These are phyloP conservation scores for Telenomus remus DNA, from an alignment of 1,140 invertebrate species.

Conservation along the genomic window DNA sequence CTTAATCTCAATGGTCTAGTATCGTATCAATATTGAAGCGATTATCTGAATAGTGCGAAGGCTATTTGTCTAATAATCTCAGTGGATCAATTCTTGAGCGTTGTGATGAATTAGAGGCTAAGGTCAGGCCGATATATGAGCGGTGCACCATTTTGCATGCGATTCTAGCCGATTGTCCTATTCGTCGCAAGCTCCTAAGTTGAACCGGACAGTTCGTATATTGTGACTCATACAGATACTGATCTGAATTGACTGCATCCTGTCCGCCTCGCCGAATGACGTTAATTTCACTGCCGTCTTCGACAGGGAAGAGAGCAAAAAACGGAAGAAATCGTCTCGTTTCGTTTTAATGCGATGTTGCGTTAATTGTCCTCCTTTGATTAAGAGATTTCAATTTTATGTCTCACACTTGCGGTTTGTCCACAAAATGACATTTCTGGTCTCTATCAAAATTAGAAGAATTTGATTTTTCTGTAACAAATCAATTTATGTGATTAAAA, in stretches of 20 bases:
- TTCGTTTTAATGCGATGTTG: no score
- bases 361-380: no score
- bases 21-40: slow-evolving; percentile 5
- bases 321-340: slow-evolving; percentile 37
- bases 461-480: no score
- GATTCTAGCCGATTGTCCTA: slow-evolving; percentile 57
- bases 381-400: no score
- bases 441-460: no score
- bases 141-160: slow-evolving; percentile 55
- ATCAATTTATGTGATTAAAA: no score
- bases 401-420: no score
- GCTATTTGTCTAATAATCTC: slow-evolving; percentile 54
- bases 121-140: slow-evolving; percentile 65
- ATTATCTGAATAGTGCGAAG: slow-evolving; percentile 51
- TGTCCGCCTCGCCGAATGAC: slow-evolving; percentile 68
- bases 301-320: slow-evolving; percentile 49
- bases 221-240: slow-evolving; percentile 71
- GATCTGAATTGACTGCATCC: slow-evolving; percentile 74
- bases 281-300: slow-evolving; percentile 71
- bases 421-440: no score
- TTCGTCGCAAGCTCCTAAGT: slow-evolving; percentile 55
- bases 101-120: slow-evolving; percentile 69
- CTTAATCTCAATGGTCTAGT: slow-evolving; percentile 34
- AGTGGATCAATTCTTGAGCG: slow-evolving; percentile 44
- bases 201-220: slow-evolving; percentile 58